Evolutionary conservation across 2,888 invertebrate species (phyloP).

Genomic region (Nipponacmea schrenckii): DNA sequence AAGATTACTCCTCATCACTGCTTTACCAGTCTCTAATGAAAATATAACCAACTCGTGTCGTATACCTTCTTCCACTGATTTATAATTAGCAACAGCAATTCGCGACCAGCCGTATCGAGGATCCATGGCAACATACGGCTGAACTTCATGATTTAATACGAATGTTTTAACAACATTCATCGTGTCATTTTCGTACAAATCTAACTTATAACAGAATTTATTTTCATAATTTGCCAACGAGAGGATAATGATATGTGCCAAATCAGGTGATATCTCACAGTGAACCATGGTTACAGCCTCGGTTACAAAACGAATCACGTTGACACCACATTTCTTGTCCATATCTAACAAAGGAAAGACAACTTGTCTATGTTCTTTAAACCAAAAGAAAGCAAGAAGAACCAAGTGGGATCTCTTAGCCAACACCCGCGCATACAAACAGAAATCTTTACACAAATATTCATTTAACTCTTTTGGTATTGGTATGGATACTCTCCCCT

Average conservation of each 20-base stretch:
- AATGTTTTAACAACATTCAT: constrained; percentile 23
- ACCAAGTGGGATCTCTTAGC: constrained; percentile 23
- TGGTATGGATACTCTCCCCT: neutral
- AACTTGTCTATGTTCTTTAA: constrained; percentile 23
- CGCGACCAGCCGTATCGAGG: constrained; percentile 33
- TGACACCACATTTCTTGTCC: constrained; percentile 17
- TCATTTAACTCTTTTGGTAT: neutral
- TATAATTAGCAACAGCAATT: constrained; percentile 34
- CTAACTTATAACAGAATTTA: constrained; percentile 34
- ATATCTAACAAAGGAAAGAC: constrained; percentile 28
- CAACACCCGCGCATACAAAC: constrained; percentile 24
- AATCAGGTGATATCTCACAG: constrained; percentile 36
- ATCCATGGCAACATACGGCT: constrained; percentile 39
- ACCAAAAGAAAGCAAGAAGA: constrained; percentile 30
- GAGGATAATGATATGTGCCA: constrained; percentile 29
- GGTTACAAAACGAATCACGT: constrained; percentile 25
- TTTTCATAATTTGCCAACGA: constrained; percentile 26
- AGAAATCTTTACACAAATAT: constrained; percentile 15
- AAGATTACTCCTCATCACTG: constrained; percentile 31
- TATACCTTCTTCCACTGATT: constrained; percentile 22
- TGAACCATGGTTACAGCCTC: constrained; percentile 37
- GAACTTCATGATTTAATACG: constrained; percentile 34
- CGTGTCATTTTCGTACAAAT: constrained; percentile 31
- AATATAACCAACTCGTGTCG: constrained; percentile 32
- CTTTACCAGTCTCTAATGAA: constrained; percentile 16